These are phyloP conservation scores for Brachionus paranguensis DNA, from an alignment of 1,140 invertebrate species.

Conservation along the genomic window DNA sequence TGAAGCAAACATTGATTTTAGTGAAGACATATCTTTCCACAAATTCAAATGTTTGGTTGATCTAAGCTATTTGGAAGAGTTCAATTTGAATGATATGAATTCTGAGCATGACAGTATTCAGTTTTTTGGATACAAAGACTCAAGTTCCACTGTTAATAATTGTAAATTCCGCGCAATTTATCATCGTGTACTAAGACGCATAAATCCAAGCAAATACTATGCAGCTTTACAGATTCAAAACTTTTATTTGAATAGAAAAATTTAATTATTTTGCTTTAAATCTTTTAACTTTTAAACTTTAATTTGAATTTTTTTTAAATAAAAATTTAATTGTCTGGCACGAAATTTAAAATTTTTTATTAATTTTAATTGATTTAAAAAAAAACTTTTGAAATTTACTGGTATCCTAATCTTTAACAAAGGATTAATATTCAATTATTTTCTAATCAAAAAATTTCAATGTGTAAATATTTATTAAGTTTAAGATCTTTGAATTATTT, in stretches of 20 bases:
- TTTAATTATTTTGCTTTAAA: background rate
- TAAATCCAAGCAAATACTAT: conserved; percentile 14
- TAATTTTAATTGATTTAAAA: background rate
- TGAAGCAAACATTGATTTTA: background rate
- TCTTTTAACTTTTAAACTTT: background rate
- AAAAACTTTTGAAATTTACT: background rate
- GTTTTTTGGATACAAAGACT: conserved; percentile 33
- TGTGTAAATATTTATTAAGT: background rate
- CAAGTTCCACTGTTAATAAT: background rate
- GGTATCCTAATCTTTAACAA: background rate
- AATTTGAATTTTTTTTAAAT: background rate
- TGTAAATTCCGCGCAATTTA: conserved; percentile 17
- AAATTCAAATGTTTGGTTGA: conserved; percentile 27
- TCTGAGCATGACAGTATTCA: background rate
- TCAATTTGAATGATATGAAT: background rate
- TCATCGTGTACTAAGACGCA: background rate
- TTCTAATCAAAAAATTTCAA: background rate
- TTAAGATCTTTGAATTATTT: background rate
- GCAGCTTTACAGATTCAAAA: conserved; percentile 9
- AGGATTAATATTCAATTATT: background rate
- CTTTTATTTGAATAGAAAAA: background rate
- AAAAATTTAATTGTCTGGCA: background rate
- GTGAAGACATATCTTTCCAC: background rate
- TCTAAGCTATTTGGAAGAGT: conserved; percentile 1
- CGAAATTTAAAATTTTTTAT: background rate